Base-by-base conservation (phyloP, 2,113 vertebrate species). In the Tychaedon coryphoeus region DNA sequence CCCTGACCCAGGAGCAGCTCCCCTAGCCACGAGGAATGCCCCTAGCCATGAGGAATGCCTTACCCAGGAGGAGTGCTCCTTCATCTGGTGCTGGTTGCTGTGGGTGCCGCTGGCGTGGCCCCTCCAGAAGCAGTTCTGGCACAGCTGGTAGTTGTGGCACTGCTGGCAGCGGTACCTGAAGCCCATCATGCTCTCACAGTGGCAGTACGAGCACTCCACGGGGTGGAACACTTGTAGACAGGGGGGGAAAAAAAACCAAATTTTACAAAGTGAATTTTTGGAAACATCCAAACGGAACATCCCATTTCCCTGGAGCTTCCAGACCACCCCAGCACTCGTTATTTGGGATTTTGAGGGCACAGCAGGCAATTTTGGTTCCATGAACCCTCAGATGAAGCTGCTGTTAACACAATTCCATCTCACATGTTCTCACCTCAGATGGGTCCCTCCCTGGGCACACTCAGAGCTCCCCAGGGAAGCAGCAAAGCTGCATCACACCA, bases 11-110 rank as follows among this genome's bases (percentile, higher is more conserved):
- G 26, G 26, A 51, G 8, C 5, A 56, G 5, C 14, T 7, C 18
- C 18, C 10, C 19, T 36, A 36, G 8, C 36, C 36, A 36, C 9
- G 36, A 42, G 42, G 36, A 36, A 36, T 14, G 12, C 40, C 43
- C 43, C 4, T 31, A 3, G 17, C 53, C 45, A 45, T 19, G 4
- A 45, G 19, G 19, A 20, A 19, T 19, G 19, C 45, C 45, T 47
- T 40, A 40, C 40, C 40, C 40, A 47, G 0, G n/a, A 99, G 8
- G 99, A 99, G 83, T 99, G 99, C 97, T 99, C 99, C 98, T 99
- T 99, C 99, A 99, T 99, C 98, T 99, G 99, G 96, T 99, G 99
- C 95, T 99, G 99, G 98, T 99, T 99, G 99, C 99, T 99, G 92
- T 99, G 99, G 66, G 99, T 97, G 79, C 99, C 99, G 19, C 97